phyloP scores from a whole-genome alignment of 2,888 invertebrate genomes.

The Oasisia sp. region DNA sequence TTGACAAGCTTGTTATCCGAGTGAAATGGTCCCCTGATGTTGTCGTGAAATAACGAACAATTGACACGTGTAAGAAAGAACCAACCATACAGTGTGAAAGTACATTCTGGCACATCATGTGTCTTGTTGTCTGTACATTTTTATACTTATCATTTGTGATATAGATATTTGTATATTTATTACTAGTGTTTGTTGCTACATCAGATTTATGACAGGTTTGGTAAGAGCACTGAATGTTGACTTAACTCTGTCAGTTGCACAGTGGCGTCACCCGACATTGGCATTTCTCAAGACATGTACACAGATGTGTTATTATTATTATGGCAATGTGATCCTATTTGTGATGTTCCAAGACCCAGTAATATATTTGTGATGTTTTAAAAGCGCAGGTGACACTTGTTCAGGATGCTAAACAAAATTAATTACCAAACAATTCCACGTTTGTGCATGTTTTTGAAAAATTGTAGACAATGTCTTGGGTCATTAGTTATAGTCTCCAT shows the following conservation, averaged over 20 bases:
- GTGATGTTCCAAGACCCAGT: not conserved
- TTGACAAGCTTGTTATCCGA: too few relatives aligned
- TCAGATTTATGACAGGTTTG: not conserved
- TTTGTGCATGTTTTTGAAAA: not conserved
- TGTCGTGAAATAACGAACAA: too few relatives aligned
- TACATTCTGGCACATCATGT: not conserved
- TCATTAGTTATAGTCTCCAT: too few relatives aligned
- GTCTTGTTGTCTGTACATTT: not conserved
- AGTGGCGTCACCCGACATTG: not conserved
- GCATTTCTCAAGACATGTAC: not conserved
- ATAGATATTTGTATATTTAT: not conserved
- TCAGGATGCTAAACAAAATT: not conserved
- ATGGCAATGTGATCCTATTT: not conserved
- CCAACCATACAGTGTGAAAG: not conserved
- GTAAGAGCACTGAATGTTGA: not conserved
- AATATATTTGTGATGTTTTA: not conserved
- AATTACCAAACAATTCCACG: too few relatives aligned
- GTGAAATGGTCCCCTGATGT: too few relatives aligned
- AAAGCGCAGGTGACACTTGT: not conserved
- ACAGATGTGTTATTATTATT: not conserved
- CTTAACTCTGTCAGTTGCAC: not conserved
- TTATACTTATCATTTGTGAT: not conserved
- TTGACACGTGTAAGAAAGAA: not conserved
- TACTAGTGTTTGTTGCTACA: not conserved
- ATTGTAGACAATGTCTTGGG: too few relatives aligned